These are phyloP conservation scores for Patella ulyssiponensis DNA, from an alignment of 2,888 invertebrate species.

Conservation along the genomic window DNA sequence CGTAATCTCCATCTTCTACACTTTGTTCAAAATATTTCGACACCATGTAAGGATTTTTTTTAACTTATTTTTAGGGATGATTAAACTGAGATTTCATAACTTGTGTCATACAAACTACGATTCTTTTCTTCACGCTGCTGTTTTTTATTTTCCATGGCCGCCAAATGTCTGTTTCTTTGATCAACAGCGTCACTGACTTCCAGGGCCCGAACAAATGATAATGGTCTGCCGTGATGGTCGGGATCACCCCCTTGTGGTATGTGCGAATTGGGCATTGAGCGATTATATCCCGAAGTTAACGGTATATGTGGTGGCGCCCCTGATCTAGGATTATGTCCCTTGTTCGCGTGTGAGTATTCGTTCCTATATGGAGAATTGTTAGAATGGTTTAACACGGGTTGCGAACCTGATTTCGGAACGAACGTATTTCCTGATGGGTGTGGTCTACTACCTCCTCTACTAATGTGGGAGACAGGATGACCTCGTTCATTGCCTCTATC, in stretches of 20 bases:
- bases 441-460: constrained; percentile 2
- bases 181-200: constrained; percentile 70
- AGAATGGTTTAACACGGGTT: constrained; percentile 9
- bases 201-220: constrained; percentile 71
- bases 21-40: no score
- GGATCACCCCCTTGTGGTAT: constrained; percentile 28
- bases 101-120: constrained; percentile 58
- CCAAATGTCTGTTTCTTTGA: constrained; percentile 44
- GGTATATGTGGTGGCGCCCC: constrained; percentile 3
- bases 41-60: no score
- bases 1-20: no score
- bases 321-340: neutral
- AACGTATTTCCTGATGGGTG: constrained; percentile 14
- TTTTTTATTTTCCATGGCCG: constrained; percentile 40
- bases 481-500: constrained; percentile 19
- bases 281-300: neutral
- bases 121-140: constrained; percentile 38
- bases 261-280: neutral
- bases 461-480: constrained; percentile 6
- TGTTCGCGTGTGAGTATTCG: neutral
- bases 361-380: constrained; percentile 1
- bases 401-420: constrained; percentile 28
- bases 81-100: constrained; percentile 65
- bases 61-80: no score
- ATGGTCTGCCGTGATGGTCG: constrained; percentile 56